These are phyloP conservation scores for Laterallus jamaicensis DNA, from an alignment of 2,113 vertebrate genomes.

Conservation along the genomic window DNA sequence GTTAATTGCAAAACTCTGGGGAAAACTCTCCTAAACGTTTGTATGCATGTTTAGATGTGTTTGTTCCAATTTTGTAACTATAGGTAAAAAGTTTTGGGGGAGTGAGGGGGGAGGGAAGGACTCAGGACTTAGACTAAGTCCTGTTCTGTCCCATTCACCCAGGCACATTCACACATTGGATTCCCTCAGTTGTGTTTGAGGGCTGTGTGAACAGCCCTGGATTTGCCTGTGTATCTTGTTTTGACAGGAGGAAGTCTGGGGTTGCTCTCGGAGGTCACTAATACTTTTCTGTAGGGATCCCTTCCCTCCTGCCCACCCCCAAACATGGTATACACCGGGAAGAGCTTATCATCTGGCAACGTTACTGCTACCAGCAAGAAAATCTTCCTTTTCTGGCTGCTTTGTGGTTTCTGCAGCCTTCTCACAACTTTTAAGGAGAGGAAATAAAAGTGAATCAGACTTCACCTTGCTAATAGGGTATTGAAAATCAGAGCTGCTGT, in stretches of 20 bases:
- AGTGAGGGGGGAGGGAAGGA: too few species aligned
- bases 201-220: background rate
- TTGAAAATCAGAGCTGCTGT: background rate
- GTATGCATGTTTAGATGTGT: too few species aligned
- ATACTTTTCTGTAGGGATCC: background rate
- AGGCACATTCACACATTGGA: fast-evolving
- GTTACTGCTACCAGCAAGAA: background rate
- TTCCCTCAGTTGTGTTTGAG: background rate
- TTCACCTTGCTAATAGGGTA: background rate
- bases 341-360: fast-evolving
- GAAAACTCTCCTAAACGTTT: background rate
- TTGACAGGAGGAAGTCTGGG: background rate
- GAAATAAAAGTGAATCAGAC: background rate
- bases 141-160: background rate
- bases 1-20: background rate
- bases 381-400: background rate
- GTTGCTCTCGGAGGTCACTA: background rate
- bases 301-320: background rate
- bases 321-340: fast-evolving
- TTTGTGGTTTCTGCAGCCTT: background rate
- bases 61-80: background rate
- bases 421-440: background rate
- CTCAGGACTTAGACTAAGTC: background rate
- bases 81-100: background rate
- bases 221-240: background rate